A percentile compares a stretch with the other conserved stretches of the same genome.
Conservation (phyloP, 2,888 invertebrate genomes). For the Xanthia icteritia region DNA sequence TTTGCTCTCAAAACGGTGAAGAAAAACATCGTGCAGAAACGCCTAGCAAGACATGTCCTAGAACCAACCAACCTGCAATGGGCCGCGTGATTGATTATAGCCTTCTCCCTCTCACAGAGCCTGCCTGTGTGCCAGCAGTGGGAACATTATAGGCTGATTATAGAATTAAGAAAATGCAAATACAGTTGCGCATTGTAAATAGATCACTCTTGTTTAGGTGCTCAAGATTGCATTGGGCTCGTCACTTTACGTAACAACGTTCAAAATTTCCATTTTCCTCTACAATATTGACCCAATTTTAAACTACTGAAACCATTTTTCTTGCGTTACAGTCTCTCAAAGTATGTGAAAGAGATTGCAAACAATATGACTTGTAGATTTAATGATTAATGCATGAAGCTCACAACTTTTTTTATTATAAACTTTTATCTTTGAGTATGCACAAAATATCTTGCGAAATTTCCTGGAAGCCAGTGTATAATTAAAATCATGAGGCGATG, state of each 20-base stretch:
- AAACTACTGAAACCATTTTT: conserved; percentile 21
- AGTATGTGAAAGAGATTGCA: conserved; percentile 8
- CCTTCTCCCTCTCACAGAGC: too few species aligned
- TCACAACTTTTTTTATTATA: conserved; percentile 41
- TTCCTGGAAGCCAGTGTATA: conserved; percentile 59
- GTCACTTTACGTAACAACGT: background rate
- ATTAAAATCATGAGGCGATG: conserved; percentile 55
- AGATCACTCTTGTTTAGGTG: background rate
- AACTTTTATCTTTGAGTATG: conserved; percentile 42
- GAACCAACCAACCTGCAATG: too few species aligned
- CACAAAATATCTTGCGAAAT: conserved; percentile 51
- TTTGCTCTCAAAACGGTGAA: too few species aligned
- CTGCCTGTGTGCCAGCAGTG: too few species aligned
- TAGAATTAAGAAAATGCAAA: conserved; percentile 40
- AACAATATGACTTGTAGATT: conserved; percentile 46
- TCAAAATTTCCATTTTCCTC: background rate
- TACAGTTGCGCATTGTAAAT: conserved; percentile 25
- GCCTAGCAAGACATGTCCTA: too few species aligned
- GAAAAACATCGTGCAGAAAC: too few species aligned
- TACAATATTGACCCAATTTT: background rate
- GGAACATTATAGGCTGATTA: background rate
- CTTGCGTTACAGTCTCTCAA: background rate
- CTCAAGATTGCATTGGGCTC: background rate
- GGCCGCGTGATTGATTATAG: too few species aligned
- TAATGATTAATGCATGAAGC: conserved; percentile 53